Conservation (phyloP, 2,797 vertebrate species). For the Acridotheres tristis region DNA sequence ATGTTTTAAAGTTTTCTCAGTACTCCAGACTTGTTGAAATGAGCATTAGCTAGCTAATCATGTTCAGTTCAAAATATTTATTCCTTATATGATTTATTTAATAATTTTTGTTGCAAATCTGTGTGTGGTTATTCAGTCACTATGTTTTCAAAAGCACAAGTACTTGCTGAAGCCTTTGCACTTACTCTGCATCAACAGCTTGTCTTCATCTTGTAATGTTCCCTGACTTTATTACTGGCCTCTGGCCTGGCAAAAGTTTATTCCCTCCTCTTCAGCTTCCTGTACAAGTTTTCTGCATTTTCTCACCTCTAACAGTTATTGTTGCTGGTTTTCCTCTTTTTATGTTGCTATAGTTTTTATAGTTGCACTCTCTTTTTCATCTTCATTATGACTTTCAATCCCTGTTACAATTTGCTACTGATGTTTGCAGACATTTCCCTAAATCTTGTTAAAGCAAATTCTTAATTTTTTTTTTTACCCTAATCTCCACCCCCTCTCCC, state of each 20-base stretch:
- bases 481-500: fast-evolving
- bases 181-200: background rate
- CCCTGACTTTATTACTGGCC: background rate
- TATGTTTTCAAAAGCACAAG: background rate
- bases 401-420: background rate
- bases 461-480: background rate
- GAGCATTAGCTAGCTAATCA: background rate
- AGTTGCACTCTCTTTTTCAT: background rate
- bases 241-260: background rate
- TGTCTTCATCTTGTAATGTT: background rate
- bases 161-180: background rate
- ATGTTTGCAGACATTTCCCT: background rate
- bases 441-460: background rate
- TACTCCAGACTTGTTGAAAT: background rate
- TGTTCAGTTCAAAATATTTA: background rate
- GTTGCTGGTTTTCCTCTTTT: background rate
- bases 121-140: background rate
- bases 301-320: background rate
- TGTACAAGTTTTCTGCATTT: background rate
- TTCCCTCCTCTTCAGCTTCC: background rate
- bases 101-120: background rate
- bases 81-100: background rate
- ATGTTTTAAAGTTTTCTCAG: background rate
- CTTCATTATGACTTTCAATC: background rate
- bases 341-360: background rate